Base-by-base conservation (phyloP, 2,888 invertebrate species). In the Morpho achilles region DNA sequence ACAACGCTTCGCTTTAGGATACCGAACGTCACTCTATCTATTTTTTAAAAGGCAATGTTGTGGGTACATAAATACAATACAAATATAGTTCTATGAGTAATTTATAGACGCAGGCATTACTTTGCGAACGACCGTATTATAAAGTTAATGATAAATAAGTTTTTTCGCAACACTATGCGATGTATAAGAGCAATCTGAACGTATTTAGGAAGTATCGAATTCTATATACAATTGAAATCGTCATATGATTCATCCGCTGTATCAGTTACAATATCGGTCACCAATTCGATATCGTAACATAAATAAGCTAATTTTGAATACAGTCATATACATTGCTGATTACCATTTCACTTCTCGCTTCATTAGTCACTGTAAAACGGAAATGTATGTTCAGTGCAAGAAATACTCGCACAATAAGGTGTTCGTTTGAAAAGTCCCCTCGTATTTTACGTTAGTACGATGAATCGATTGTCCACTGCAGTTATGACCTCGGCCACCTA, bases 391-490 rank as follows among this genome's bases (percentile, higher is more conserved):
- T 41, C 54, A 52, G 48, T 23, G 52, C 56, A 22, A 56, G 44
- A 45, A 50, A 73, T 75, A 75, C 68, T 65, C 72, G 71, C 75
- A 77, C 75, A 76, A 76, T 79, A 75, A 76, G 39, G 16, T 41
- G 39, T 50, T 72, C 77, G 80, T 79, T 79, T 75, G 76, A 76
- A 76, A 76, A 80, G 84, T 83, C 84, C 84, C 84, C 85, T 80
- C 80, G 75, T 77, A 78, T 81, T 79, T 83, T 82, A 84, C 84
- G 83, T 86, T 81, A 78, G 82, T 86, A 82, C 82, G 69, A 69
- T 77, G 85, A 87, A 87, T 88, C 86, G 85, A 88, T 87, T 86
- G 85, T 81, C 82, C 83, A 80, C 79, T 85, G 85, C 85, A 81
- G 85, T 80, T 78, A 77, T 73, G 80, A 75, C 84, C 82, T 84